phyloP scores from a whole-genome alignment of 2,888 invertebrate species.

The Heliconius ismenius region DNA sequence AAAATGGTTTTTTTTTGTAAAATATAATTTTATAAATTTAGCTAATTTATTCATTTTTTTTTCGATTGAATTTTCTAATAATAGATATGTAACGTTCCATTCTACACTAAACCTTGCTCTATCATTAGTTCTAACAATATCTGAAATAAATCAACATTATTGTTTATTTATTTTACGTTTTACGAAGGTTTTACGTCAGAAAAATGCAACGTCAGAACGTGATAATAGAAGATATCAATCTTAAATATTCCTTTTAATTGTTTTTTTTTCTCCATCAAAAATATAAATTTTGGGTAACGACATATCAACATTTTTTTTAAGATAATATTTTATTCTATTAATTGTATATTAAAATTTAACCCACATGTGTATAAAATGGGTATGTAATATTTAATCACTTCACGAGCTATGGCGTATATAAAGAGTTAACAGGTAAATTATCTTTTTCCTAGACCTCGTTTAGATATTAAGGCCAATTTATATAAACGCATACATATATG shows the following conservation, averaged over 20 bases:
- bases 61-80: background rate
- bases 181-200: background rate
- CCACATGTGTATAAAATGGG: too few species aligned
- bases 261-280: background rate
- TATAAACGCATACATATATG: background rate
- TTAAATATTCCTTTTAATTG: background rate
- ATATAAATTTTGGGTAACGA: background rate
- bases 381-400: background rate
- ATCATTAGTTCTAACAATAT: background rate
- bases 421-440: constrained; percentile 20
- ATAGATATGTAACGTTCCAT: background rate
- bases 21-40: background rate
- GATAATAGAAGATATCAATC: background rate
- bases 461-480: constrained; percentile 15
- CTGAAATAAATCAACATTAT: background rate
- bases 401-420: background rate
- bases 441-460: constrained; percentile 17
- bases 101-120: background rate
- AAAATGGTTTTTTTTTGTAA: background rate
- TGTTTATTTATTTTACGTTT: background rate
- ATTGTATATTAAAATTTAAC: background rate
- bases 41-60: too few species aligned
- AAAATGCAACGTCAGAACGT: background rate
- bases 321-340: background rate
- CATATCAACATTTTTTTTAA: background rate